These are phyloP conservation scores for Trachymyrmex cornetzi DNA, from an alignment of 1,140 invertebrate genomes.

Conservation along the genomic window DNA sequence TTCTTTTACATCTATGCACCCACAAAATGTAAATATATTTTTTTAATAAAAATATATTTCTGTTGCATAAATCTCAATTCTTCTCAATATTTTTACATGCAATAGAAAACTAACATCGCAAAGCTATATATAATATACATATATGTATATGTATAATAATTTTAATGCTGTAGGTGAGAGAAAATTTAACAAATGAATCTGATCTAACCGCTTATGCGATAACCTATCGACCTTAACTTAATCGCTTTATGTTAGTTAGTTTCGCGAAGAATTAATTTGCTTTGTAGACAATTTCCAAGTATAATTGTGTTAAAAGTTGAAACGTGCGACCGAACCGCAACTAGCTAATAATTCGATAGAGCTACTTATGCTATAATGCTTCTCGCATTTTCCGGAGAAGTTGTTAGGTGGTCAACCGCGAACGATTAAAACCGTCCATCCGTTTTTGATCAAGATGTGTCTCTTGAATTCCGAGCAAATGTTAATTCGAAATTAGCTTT, in stretches of 20 bases:
- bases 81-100: not conserved
- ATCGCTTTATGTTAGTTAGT: conserved; percentile 48
- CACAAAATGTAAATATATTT: not conserved
- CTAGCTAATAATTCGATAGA: conserved; percentile 53
- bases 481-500: not conserved
- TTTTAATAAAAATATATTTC: not conserved
- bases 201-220: conserved; percentile 21
- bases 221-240: conserved; percentile 42
- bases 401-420: conserved; percentile 22
- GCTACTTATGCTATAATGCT: conserved; percentile 50
- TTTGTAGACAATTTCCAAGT: conserved; percentile 48
- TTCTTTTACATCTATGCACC: not conserved
- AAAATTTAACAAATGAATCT: conserved; percentile 1
- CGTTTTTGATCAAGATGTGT: not conserved
- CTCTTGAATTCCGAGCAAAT: not conserved
- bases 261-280: conserved; percentile 46
- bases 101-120: not conserved
- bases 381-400: conserved; percentile 21
- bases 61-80: not conserved
- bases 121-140: not conserved
- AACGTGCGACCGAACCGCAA: conserved; percentile 25
- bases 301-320: conserved; percentile 60
- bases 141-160: not conserved
- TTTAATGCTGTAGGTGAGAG: not conserved
- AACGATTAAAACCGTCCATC: conserved; percentile 22